Base-by-base conservation (phyloP, 2,113 vertebrate genomes). In the Salvelinus alpinus region DNA sequence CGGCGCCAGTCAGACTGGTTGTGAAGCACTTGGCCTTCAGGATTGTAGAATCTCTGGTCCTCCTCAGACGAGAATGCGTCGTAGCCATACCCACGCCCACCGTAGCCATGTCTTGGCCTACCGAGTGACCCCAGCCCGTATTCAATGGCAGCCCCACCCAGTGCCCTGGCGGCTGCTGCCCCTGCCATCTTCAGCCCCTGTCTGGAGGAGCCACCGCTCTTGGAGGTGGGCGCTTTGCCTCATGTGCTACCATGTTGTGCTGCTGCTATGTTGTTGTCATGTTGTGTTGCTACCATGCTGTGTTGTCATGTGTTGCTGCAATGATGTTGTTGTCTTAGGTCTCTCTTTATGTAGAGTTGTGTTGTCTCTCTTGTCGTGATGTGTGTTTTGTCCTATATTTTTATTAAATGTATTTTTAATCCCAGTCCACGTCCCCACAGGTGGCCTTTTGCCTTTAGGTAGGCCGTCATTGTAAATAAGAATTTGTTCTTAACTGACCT, bases 121-220 rank as follows among this genome's bases (percentile, higher is more conserved):
- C 91, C 90, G 0, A 90, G 71, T 11, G 91, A 74, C 3, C 87
- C 84, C 72, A 94, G 79, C 2, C 93, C 89, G 0, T 87, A 92
- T 0, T 92, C 92, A 1, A 93, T 88, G n/a, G 91, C 92, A 0
- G 92, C 89, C 8, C 93, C 92, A 0, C 91, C 91, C 18, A 94
- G 65, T 0, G 91, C 85, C 2, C 92, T 92, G 0, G 91, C 92
- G 0, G 89, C 91, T 1, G 90, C 91, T 0, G 90, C 90, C 4
- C 93, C 94, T 0, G 87, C 93, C 88, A 85, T 60, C 84, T 93
- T 94, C n/a, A 90, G 74, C 14, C 92, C 91, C 1, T 88, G 76
- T 71, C 88, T 91, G 78, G 88, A 68, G 54, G 90, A 84, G 47
- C 88, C 83, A 20, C 22, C 48, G 64, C 73, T 70, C 64, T 88